Evolutionary conservation across 2,888 invertebrate species (phyloP).

Genomic region (Agrochola macilenta): DNA sequence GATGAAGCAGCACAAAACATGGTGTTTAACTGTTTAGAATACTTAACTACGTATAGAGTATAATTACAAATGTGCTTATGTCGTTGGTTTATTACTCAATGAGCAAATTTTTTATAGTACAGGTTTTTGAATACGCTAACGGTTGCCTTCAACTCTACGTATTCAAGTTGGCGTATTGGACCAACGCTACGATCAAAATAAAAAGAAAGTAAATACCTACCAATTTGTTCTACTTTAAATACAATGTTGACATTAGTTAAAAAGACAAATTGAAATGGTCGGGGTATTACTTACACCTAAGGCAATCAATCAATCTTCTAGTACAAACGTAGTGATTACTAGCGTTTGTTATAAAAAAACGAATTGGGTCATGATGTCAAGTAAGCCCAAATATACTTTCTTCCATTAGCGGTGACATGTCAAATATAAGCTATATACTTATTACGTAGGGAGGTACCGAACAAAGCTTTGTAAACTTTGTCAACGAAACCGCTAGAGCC

Average conservation of each 20-base stretch:
- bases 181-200: not conserved
- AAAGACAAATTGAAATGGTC: constrained; percentile 25
- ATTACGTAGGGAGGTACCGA: constrained; percentile 68
- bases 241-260: constrained; percentile 9
- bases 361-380: constrained; percentile 80
- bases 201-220: not conserved
- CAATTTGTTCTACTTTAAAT: not conserved
- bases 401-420: constrained; percentile 82
- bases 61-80: no score
- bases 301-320: constrained; percentile 54
- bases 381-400: constrained; percentile 74
- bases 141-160: not conserved
- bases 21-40: no score
- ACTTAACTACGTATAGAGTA: no score
- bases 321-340: constrained; percentile 61
- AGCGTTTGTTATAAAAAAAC: constrained; percentile 72
- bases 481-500: constrained; percentile 74
- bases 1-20: no score
- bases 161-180: not conserved
- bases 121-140: no score
- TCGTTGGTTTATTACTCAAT: no score
- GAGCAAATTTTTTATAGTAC: no score
- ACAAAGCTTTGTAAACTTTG: constrained; percentile 78
- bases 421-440: constrained; percentile 74
- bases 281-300: constrained; percentile 34